Evolutionary conservation across 1,140 invertebrate species (phyloP).

Genomic region (Pararge aegeria): DNA sequence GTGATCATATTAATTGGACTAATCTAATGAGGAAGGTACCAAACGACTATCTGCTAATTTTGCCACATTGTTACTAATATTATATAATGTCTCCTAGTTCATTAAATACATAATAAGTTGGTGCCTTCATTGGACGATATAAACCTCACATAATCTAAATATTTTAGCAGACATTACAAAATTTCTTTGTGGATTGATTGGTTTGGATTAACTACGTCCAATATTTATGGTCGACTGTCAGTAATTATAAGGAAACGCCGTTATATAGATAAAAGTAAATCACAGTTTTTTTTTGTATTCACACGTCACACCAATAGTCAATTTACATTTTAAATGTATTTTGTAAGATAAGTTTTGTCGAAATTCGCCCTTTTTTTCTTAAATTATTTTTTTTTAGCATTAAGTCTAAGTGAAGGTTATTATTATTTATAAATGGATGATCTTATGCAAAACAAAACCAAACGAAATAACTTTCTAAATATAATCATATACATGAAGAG

Average conservation of each 20-base stretch:
- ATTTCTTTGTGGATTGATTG: no score
- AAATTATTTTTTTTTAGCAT: conserved; percentile 38
- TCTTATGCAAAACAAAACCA: not conserved
- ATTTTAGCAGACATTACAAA: no score
- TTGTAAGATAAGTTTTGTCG: conserved; percentile 9
- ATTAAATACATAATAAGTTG: no score
- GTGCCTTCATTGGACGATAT: no score
- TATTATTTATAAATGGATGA: not conserved
- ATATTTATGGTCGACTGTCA: not conserved
- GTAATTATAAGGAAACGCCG: not conserved
- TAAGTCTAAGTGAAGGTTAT: conserved; percentile 44
- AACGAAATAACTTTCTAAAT: not conserved
- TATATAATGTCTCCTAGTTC: no score
- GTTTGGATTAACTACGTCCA: no score
- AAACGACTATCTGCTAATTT: no score
- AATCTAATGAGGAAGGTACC: no score
- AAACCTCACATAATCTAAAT: no score
- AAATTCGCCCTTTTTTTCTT: conserved; percentile 27
- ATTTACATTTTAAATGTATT: conserved; percentile 32
- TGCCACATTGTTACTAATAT: no score
- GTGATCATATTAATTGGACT: no score
- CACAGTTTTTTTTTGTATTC: conserved; percentile 30
- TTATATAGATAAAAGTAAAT: not conserved
- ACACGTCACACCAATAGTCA: conserved; percentile 51
- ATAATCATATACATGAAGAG: not conserved